phyloP scores from a whole-genome alignment of 2,888 invertebrate species.

The Perizoma affinitatum region DNA sequence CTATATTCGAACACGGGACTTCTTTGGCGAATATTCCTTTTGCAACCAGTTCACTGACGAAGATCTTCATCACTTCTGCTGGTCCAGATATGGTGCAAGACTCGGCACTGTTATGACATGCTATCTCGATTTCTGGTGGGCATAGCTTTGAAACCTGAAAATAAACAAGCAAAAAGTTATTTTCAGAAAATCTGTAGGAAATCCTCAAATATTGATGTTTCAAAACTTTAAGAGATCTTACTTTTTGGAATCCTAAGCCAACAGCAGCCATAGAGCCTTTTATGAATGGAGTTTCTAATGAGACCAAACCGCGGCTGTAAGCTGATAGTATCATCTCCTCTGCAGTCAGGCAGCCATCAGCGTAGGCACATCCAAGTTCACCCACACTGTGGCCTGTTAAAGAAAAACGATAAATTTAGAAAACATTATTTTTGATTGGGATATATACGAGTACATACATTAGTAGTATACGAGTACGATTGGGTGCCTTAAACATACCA shows the following conservation, averaged over 20 bases:
- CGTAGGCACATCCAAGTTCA: constrained; percentile 95
- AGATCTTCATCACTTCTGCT: constrained; percentile 80
- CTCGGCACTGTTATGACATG: constrained; percentile 91
- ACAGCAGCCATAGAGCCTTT: constrained; percentile 95
- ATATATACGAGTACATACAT: no score
- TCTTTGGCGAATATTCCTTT: constrained; percentile 53
- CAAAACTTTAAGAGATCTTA: constrained; percentile 45
- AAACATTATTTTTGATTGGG: no score
- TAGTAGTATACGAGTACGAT: no score
- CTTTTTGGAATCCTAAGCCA: constrained; percentile 83
- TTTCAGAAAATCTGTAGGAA: no score
- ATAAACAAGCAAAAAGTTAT: not conserved
- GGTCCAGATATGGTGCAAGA: constrained; percentile 91
- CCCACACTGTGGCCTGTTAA: constrained; percentile 84
- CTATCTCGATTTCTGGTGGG: constrained; percentile 82
- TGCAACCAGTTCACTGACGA: constrained; percentile 71
- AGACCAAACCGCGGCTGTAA: constrained; percentile 89
- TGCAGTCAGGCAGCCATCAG: constrained; percentile 92
- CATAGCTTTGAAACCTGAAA: constrained; percentile 42
- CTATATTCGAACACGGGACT: constrained; percentile 88
- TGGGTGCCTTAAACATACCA: constrained; percentile 22
- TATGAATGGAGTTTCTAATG: constrained; percentile 85
- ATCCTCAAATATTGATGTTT: no score
- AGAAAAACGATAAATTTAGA: not conserved
- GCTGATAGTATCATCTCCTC: constrained; percentile 92